Base-by-base conservation (phyloP, 2,113 vertebrate species). In the Probosciger aterrimus region DNA sequence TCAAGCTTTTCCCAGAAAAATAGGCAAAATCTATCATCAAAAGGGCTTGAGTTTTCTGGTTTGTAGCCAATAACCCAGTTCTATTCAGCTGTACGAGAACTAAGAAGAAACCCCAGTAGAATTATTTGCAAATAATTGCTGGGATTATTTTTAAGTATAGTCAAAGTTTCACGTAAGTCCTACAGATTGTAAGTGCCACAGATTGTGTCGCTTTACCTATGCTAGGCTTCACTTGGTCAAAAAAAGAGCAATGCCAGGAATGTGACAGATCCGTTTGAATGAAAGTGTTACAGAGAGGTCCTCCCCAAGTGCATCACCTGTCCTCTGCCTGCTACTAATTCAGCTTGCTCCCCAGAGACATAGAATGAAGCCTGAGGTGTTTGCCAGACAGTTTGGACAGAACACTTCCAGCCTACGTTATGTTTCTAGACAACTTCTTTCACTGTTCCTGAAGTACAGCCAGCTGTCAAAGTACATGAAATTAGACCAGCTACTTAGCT, bases 181-280 rank as follows among this genome's bases (percentile, higher is more conserved):
- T 30, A 2, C n/a, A n/a, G n/a, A n/a, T n/a, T n/a, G n/a, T n/a
- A n/a, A n/a, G n/a, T 4, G 7, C 43, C 71, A 35, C n/a, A 35
- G 22, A 11, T 15, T 28, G 47, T 19, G 31, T 28, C 23, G 5
- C 47, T 57, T 52, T 14, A 17, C 37, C 27, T 35, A 1, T 2
- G 14, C 28, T 65, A 35, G 28, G n/a, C n/a, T 23, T 86, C 30
- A 33, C 22, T 24, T 31, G 15, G 19, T 65, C 78, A 41, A 70
- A 46, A 27, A n/a, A 19, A 30, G 7, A 73, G 30, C 0, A 1
- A 30, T 14, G 28, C 24, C 22, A 28, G 41, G 50, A 84, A 28
- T 14, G 15, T 2, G 0, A 25, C 18, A 41, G 39, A 25, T 27
- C 27, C 4, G 5, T 39, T 31, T 7, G 53, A 63, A 30, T 1